phyloP scores from a whole-genome alignment of 2,113 vertebrate species.

The Dromaius novaehollandiae region DNA sequence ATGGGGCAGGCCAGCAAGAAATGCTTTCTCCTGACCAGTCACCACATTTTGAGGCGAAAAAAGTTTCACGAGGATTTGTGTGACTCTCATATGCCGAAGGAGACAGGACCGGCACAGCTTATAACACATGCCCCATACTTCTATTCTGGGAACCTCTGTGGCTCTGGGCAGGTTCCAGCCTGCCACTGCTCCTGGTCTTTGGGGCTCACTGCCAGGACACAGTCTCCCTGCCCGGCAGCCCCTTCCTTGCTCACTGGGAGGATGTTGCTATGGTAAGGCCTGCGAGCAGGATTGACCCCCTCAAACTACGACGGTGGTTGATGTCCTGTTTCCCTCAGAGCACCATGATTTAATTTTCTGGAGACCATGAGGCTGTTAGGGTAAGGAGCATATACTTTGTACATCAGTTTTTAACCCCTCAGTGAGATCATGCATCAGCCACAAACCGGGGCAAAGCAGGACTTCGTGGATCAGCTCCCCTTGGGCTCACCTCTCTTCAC shows the following conservation, averaged over 20 bases:
- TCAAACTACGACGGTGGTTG: not conserved
- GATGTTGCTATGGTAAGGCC: not conserved
- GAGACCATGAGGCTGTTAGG: not conserved
- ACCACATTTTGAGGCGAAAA: not conserved
- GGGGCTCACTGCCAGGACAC: not conserved
- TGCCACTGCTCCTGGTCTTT: not conserved
- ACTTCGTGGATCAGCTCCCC: not conserved
- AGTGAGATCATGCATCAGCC: not conserved
- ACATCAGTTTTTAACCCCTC: not conserved
- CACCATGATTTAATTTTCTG: not conserved
- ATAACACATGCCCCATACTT: not conserved
- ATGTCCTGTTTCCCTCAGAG: not conserved
- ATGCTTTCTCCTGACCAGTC: not conserved
- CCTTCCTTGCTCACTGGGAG: not conserved
- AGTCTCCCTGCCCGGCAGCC: rapidly evolving
- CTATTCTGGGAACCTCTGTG: not conserved
- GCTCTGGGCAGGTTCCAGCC: not conserved
- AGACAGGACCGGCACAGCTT: not conserved
- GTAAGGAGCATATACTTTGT: not conserved
- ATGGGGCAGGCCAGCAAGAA: not conserved
- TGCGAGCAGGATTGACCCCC: not conserved
- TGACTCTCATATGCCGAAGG: not conserved
- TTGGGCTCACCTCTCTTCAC: not conserved
- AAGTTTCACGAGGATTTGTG: not conserved
- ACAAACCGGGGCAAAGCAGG: not conserved